Evolutionary conservation across 2,797 vertebrate genomes (phyloP).

Genomic region (Stomatorhinus walkeri): DNA sequence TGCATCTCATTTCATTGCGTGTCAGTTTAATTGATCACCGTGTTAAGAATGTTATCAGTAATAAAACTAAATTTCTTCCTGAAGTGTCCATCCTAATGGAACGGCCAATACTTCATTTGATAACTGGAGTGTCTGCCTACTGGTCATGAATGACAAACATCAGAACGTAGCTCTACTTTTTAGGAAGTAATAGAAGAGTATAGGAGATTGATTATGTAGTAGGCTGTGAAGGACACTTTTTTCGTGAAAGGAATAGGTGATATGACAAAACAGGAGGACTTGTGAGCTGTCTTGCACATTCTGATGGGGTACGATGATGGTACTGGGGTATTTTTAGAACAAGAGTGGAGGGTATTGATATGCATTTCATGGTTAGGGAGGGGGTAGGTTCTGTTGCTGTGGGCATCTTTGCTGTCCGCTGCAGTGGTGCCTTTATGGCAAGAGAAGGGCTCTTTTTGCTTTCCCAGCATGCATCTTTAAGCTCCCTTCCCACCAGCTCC

Average conservation of each 20-base stretch:
- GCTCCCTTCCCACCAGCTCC: neutral
- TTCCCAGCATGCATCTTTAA: neutral
- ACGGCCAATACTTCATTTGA: neutral
- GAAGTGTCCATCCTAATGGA: neutral
- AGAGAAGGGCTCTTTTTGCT: neutral
- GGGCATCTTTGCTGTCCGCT: conserved; percentile 27
- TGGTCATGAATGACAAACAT: neutral
- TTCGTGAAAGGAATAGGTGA: neutral
- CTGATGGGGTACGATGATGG: conserved; percentile 44
- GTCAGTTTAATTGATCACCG: neutral
- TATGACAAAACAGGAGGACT: neutral
- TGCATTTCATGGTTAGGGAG: neutral
- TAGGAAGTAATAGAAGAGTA: neutral
- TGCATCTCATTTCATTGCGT: neutral
- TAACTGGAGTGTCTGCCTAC: neutral
- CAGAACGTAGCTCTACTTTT: neutral
- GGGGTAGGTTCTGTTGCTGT: conserved; percentile 26
- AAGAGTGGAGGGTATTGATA: conserved; percentile 22
- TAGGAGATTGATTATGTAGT: conserved; percentile 10
- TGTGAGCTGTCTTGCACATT: neutral
- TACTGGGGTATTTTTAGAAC: conserved; percentile 37
- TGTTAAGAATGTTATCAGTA: neutral
- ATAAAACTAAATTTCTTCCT: neutral
- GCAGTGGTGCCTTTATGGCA: neutral
- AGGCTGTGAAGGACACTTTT: neutral